Evolutionary conservation across 2,797 vertebrate genomes (phyloP).

Genomic region (Danio kyathit): DNA sequence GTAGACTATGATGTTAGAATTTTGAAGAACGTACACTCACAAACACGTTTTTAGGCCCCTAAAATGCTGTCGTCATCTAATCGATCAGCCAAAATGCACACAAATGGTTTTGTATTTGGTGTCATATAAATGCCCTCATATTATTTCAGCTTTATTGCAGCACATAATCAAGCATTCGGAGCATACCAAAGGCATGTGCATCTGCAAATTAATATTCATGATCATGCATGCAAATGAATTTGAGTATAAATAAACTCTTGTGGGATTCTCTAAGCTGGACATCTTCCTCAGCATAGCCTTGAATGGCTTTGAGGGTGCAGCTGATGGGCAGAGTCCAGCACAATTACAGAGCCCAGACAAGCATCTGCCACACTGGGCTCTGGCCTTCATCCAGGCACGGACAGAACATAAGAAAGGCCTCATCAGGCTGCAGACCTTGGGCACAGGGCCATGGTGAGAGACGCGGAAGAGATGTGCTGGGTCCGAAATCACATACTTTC

Average conservation of each 20-base stretch:
- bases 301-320: slow-evolving; percentile 9
- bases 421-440: neutral
- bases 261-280: neutral
- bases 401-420: neutral
- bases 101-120: too few relatives aligned
- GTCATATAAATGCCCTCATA: too few relatives aligned
- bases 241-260: slow-evolving; percentile 41
- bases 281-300: neutral
- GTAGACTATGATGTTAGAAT: too few relatives aligned
- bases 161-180: neutral
- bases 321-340: neutral
- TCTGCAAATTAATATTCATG: slow-evolving; percentile 13
- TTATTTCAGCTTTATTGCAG: neutral
- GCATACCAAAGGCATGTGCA: neutral
- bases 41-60: too few relatives aligned
- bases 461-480: neutral
- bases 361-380: slow-evolving; percentile 25
- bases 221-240: neutral
- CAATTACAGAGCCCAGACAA: slow-evolving; percentile 14
- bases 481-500: too few relatives aligned
- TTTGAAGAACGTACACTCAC: too few relatives aligned
- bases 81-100: too few relatives aligned
- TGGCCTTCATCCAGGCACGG: slow-evolving; percentile 14
- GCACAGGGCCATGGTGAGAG: neutral
- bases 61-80: too few relatives aligned